A percentile compares a stretch with the other conserved stretches of the same genome.
phyloP scores from a whole-genome alignment of 2,113 vertebrate genomes.

The Aramus guarauna region DNA sequence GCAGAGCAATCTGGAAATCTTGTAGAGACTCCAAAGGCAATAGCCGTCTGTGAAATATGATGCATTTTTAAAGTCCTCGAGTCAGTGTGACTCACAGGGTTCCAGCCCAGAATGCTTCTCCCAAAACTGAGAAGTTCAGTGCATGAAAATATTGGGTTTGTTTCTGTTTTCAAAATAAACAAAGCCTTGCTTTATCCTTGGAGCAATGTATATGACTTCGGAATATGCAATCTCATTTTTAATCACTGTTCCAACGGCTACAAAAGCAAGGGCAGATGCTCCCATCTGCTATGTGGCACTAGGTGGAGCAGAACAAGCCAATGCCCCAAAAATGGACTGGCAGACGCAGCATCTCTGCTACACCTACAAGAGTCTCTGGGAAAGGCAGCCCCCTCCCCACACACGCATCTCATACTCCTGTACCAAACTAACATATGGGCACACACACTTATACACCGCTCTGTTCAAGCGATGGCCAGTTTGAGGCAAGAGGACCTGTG shows the following conservation, averaged over 20 bases:
- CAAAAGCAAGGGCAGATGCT: slow-evolving; percentile 19
- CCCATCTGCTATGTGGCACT: not conserved
- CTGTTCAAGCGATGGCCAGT: not conserved
- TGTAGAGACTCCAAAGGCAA: slow-evolving; percentile 17
- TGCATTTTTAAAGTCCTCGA: not conserved
- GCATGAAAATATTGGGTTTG: not conserved
- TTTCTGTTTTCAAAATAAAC: not conserved
- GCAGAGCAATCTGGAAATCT: slow-evolving; percentile 20
- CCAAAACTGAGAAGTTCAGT: not conserved
- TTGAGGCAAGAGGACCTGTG: not conserved
- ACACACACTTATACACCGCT: accelerated
- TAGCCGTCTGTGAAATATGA: not conserved
- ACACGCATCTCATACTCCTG: not conserved
- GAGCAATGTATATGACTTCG: not conserved
- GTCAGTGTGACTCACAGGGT: not conserved
- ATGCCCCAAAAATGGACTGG: not conserved
- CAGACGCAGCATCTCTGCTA: not conserved
- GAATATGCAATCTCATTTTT: not conserved
- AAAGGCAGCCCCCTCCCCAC: not conserved
- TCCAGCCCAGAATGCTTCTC: not conserved
- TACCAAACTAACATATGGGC: not conserved
- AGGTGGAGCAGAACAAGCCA: not conserved
- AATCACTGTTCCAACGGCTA: not conserved
- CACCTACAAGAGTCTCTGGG: not conserved
- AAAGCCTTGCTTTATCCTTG: not conserved